Conservation (phyloP, 2,797 vertebrate species). For the Lagorchestes hirsutus region DNA sequence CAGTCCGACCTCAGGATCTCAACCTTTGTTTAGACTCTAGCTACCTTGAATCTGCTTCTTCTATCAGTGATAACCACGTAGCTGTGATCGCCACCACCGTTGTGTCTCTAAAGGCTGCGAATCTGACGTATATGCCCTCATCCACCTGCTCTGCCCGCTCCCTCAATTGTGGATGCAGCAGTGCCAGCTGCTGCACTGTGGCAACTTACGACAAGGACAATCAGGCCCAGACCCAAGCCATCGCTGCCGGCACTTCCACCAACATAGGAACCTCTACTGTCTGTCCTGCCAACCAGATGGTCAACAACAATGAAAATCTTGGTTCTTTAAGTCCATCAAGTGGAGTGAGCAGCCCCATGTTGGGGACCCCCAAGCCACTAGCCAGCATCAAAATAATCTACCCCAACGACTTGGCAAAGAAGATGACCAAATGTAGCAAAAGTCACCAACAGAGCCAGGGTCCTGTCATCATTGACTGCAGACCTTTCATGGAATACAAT, state of each 20-base stretch:
- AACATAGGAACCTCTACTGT: constrained; percentile 87
- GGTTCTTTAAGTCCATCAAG: constrained; percentile 88
- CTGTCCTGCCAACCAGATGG: constrained; percentile 88
- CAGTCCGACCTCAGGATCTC: constrained; percentile 99
- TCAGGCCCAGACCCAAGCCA: constrained; percentile 91
- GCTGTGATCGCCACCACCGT: constrained; percentile 90
- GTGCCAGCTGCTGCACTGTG: constrained; percentile 98
- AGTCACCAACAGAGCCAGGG: constrained; percentile 92
- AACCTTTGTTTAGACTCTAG: constrained; percentile 95
- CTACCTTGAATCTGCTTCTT: constrained; percentile 90
- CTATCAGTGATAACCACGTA: constrained; percentile 79
- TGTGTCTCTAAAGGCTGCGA: constrained; percentile 95
- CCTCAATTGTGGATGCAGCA: constrained; percentile 99
- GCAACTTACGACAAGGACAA: constrained; percentile 97
- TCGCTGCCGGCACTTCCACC: constrained; percentile 89
- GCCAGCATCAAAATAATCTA: constrained; percentile 93
- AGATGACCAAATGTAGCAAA: constrained; percentile 95
- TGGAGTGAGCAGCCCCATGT: constrained; percentile 87
- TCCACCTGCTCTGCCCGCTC: constrained; percentile 99
- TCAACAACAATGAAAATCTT: constrained; percentile 90
- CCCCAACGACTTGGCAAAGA: constrained; percentile 96
- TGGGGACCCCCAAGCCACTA: constrained; percentile 88
- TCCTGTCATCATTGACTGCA: constrained; percentile 97
- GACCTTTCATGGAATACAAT: constrained; percentile 99
- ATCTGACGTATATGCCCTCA: constrained; percentile 99